Conservation (phyloP, 2,888 invertebrate genomes). For the Gisinianus flammeolus region DNA sequence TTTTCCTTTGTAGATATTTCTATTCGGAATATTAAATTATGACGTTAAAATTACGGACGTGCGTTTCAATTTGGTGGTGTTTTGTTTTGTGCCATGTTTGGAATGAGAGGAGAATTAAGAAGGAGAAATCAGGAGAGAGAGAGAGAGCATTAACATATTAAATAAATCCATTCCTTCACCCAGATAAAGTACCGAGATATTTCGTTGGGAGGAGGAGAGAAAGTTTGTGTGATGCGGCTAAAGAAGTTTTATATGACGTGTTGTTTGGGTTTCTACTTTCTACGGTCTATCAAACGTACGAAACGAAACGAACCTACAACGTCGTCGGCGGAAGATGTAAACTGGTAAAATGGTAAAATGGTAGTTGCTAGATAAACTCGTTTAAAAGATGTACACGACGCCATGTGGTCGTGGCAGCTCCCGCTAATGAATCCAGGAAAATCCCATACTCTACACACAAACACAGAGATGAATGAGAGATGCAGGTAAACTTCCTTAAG, state of each 20-base stretch:
- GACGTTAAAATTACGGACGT: too few species aligned
- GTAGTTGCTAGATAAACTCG: not conserved
- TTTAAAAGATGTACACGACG: not conserved
- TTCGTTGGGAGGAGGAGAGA: not conserved
- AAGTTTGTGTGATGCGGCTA: too few species aligned
- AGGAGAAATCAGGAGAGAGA: not conserved
- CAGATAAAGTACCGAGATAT: not conserved
- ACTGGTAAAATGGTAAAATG: not conserved
- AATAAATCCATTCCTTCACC: not conserved
- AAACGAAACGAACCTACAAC: too few species aligned
- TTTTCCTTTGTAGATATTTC: too few species aligned
- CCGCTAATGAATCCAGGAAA: conserved; percentile 6
- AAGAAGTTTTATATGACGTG: not conserved
- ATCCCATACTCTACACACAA: not conserved
- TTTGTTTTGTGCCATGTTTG: too few species aligned
- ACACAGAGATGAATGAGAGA: not conserved
- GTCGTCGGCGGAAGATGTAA: not conserved
- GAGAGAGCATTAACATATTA: conserved; percentile 1
- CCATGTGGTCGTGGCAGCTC: not conserved
- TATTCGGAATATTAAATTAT: too few species aligned
- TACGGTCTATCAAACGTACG: not conserved
- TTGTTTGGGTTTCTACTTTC: not conserved
- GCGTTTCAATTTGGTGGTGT: too few species aligned
- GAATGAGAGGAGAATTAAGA: not conserved
- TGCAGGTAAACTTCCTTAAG: conserved; percentile 15